Evolutionary conservation across 1,140 invertebrate species (phyloP).

Genomic region (Tetranychus cinnabarinus): DNA sequence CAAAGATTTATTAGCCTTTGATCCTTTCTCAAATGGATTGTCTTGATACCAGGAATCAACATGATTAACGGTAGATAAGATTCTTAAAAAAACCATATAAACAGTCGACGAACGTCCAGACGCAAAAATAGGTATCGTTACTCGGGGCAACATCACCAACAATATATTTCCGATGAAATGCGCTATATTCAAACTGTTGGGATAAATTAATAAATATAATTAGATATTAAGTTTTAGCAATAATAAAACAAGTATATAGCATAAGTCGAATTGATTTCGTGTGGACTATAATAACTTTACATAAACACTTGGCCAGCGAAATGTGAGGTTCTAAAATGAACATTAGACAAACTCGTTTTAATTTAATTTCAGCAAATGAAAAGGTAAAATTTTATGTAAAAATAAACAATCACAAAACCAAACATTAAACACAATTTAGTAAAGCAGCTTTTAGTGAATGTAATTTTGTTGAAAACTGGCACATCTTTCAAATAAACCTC

Average conservation of each 20-base stretch:
- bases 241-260: too few species aligned
- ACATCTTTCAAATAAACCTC: too few species aligned
- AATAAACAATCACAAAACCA: background rate
- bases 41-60: conserved; percentile 6
- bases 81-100: conserved; percentile 4
- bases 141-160: conserved; percentile 4
- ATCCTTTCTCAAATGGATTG: conserved; percentile 7
- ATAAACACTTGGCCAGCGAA: too few species aligned
- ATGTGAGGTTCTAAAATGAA: too few species aligned
- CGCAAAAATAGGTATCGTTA: conserved; percentile 4
- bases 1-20: conserved; percentile 2
- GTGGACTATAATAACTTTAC: too few species aligned
- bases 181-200: conserved; percentile 5
- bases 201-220: background rate
- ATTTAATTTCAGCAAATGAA: too few species aligned
- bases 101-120: conserved; percentile 1
- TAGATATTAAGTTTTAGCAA: too few species aligned
- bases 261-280: too few species aligned
- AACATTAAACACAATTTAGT: background rate
- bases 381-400: too few species aligned
- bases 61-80: conserved; percentile 5
- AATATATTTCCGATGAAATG: conserved; percentile 10
- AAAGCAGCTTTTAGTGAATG: background rate
- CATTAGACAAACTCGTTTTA: too few species aligned
- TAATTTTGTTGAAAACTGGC: too few species aligned